These are phyloP conservation scores for Alces alces DNA, from an alignment of 2,113 vertebrate species.

Conservation along the genomic window DNA sequence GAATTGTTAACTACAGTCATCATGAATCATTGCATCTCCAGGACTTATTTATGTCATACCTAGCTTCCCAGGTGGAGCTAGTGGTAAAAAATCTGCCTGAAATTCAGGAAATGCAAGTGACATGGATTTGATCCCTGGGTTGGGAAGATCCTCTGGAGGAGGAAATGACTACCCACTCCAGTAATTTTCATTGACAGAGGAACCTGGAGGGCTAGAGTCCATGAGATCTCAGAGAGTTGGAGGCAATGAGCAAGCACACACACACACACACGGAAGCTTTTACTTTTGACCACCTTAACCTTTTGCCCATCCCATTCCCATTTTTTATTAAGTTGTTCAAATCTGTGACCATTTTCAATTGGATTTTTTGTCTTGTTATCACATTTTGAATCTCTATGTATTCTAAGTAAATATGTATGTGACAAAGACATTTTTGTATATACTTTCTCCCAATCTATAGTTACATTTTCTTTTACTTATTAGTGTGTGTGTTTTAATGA, in stretches of 20 bases:
- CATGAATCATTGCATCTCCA: neutral
- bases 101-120: neutral
- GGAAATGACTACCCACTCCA: neutral
- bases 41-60: neutral
- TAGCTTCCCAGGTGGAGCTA: neutral
- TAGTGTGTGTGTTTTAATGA: neutral
- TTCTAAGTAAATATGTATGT: neutral
- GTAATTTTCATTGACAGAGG: neutral
- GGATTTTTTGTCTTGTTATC: neutral
- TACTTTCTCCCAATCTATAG: neutral
- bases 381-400: neutral
- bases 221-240: neutral
- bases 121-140: neutral
- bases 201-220: neutral
- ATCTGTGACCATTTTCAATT: neutral
- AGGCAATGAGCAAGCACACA: rapidly evolving
- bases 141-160: neutral
- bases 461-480: neutral
- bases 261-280: neutral
- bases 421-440: neutral
- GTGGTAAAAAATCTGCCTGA: neutral
- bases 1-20: neutral
- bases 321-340: neutral
- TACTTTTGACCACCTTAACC: neutral
- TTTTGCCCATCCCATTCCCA: neutral